Conservation (phyloP, 2,113 vertebrate species). For the Anser cygnoides region DNA sequence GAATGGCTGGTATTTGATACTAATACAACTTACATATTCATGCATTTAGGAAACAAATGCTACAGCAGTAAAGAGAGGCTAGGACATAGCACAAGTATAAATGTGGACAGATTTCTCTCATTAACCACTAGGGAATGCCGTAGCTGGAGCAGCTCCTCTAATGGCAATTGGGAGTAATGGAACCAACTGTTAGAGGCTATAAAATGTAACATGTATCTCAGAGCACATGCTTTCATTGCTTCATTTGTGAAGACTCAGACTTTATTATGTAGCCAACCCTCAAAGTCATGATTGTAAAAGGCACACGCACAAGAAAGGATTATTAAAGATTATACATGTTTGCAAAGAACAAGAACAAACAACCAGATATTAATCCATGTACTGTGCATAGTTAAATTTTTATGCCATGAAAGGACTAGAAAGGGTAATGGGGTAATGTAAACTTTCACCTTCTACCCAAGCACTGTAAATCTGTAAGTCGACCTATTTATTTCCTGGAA, state of each 20-base stretch:
- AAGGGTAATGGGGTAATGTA: conserved; percentile 57
- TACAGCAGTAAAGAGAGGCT: conserved; percentile 18
- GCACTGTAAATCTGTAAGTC: not conserved
- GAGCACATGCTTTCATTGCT: not conserved
- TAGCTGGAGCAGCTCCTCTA: conserved; percentile 44
- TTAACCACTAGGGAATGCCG: conserved; percentile 61
- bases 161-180: conserved; percentile 61
- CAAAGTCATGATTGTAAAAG: conserved; percentile 54
- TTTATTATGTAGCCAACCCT: conserved; percentile 40
- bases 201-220: conserved; percentile 55
- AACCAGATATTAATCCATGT: conserved; percentile 58
- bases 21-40: conserved; percentile 11
- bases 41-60: conserved; percentile 21
- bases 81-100: conserved; percentile 27
- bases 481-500: not conserved
- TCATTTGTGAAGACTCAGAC: conserved; percentile 42
- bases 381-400: conserved; percentile 55
- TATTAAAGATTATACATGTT: conserved; percentile 66
- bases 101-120: conserved; percentile 51
- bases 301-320: conserved; percentile 38
- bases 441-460: conserved; percentile 47
- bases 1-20: not conserved
- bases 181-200: conserved; percentile 62
- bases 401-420: conserved; percentile 26
- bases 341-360: conserved; percentile 62